Percentiles rank a stretch among this genome's conserved stretches.
Conservation (phyloP, 2,797 vertebrate genomes). For the Channa striata region DNA sequence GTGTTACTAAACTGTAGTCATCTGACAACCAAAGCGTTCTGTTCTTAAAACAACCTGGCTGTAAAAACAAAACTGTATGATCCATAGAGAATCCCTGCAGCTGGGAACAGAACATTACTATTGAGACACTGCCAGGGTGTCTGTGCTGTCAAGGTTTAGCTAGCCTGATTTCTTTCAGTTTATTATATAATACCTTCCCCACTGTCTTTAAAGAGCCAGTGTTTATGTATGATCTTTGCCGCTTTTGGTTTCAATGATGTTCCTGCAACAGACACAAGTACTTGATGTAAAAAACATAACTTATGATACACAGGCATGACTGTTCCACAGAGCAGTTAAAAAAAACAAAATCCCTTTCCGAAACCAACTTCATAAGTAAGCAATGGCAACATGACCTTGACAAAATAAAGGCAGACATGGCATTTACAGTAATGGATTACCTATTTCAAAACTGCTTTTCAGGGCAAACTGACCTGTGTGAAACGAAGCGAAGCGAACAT, state of each 20-base stretch:
- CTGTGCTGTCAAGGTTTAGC: background rate
- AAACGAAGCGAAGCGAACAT: background rate
- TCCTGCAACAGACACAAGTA: background rate
- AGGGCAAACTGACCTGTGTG: background rate
- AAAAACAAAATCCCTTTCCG: background rate
- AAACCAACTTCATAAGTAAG: background rate
- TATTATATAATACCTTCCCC: background rate
- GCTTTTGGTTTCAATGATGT: background rate
- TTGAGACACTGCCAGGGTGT: background rate
- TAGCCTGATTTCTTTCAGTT: background rate
- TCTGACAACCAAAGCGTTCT: background rate
- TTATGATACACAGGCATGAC: background rate
- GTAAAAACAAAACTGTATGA: background rate
- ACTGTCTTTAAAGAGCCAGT: background rate
- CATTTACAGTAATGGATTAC: conserved; percentile 31
- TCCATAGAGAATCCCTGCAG: conserved; percentile 2
- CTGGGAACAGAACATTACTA: background rate
- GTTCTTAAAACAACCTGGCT: background rate
- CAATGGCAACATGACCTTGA: conserved; percentile 1
- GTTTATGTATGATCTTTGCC: no score
- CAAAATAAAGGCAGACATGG: background rate
- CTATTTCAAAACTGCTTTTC: background rate
- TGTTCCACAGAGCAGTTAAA: background rate
- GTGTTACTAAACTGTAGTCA: background rate
- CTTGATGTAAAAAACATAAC: background rate